Conservation (phyloP, 92 coral and sea anemone species). For the Siderastrea siderea region DNA sequence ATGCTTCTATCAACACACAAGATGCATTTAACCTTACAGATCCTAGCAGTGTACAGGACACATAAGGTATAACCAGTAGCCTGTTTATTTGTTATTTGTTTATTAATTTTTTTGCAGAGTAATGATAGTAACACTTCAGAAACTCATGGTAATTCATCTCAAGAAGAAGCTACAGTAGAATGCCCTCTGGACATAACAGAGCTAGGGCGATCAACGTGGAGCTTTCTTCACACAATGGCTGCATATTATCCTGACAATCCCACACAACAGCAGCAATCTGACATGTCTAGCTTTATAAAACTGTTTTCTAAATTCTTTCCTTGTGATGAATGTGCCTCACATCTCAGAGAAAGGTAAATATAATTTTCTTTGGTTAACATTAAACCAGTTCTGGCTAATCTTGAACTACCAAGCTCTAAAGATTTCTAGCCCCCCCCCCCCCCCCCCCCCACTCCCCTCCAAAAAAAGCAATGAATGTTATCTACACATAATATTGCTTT, state of each 20-base stretch:
- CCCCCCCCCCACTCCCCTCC: too few relatives aligned
- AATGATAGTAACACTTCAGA: constrained; percentile 17
- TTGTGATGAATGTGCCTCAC: constrained; percentile 94
- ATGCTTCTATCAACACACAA: too few relatives aligned
- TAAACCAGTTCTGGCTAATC: too few relatives aligned
- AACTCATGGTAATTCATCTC: constrained; percentile 10
- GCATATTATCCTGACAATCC: constrained; percentile 97
- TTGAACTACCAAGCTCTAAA: too few relatives aligned
- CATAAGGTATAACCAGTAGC: not conserved
- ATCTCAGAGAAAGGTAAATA: constrained; percentile 82
- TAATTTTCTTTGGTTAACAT: too few relatives aligned
- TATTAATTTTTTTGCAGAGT: constrained; percentile 4
- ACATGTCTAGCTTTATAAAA: constrained; percentile 87
- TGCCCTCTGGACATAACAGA: constrained; percentile 92
- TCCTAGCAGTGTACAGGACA: not conserved
- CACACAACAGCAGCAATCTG: constrained; percentile 76
- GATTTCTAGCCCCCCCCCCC: too few relatives aligned
- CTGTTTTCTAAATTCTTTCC: constrained; percentile 92
- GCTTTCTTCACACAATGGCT: constrained; percentile 96
- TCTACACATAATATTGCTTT: not conserved
- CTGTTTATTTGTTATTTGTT: not conserved
- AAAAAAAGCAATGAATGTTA: too few relatives aligned
- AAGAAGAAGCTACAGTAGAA: constrained; percentile 53
- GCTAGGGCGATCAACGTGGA: constrained; percentile 95
- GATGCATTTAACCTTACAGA: too few relatives aligned